phyloP scores from a whole-genome alignment of 2,797 vertebrate genomes.

The Buphagus erythrorhynchus region DNA sequence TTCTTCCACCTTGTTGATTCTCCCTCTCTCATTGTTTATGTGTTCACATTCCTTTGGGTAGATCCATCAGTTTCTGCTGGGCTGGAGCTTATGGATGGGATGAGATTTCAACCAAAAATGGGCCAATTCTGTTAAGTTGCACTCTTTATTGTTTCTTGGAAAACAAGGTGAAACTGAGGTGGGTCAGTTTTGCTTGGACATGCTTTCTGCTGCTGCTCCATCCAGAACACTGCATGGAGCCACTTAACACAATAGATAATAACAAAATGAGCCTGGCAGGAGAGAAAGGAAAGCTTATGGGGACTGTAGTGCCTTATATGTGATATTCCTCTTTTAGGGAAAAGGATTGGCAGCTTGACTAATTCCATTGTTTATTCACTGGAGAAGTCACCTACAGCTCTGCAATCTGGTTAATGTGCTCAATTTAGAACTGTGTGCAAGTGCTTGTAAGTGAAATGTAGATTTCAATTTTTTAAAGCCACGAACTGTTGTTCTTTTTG shows the following conservation, averaged over 20 bases:
- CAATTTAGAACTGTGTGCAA: neutral
- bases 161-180: neutral
- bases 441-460: neutral
- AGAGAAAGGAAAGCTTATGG: neutral
- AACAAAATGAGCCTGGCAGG: neutral
- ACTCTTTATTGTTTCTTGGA: neutral
- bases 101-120: neutral
- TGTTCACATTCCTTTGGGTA: neutral
- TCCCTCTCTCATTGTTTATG: neutral
- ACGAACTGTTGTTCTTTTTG: neutral
- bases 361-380: neutral
- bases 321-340: neutral
- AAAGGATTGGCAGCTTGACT: neutral
- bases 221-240: neutral
- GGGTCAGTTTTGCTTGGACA: neutral
- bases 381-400: neutral
- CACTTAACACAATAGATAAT: neutral
- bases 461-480: neutral
- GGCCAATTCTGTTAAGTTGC: neutral
- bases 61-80: neutral
- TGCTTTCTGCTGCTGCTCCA: neutral
- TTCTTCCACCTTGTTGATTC: neutral
- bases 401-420: neutral
- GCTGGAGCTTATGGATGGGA: neutral
- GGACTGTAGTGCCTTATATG: neutral